Percentiles rank a stretch among this genome's conserved stretches.
phyloP scores from a whole-genome alignment of 2,113 vertebrate species.

The Calyptommatus sinebrachiatus region DNA sequence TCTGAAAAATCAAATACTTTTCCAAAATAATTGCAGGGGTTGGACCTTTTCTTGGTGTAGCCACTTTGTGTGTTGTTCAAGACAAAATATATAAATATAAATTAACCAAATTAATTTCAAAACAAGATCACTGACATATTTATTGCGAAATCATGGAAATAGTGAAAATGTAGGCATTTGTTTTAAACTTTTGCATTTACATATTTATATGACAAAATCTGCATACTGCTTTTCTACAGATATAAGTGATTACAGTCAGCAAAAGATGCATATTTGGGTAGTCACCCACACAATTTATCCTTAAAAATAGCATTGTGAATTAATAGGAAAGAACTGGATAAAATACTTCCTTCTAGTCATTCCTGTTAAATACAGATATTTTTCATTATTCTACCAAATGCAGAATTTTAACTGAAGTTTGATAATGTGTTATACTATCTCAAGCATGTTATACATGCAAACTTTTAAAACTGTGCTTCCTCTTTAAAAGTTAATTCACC shows the following conservation, averaged over 20 bases:
- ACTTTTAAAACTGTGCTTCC: background rate
- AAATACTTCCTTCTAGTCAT: background rate
- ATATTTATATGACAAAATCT: constrained; percentile 12
- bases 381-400: constrained; percentile 15
- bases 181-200: background rate
- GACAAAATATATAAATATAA: no score
- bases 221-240: background rate
- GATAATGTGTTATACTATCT: background rate
- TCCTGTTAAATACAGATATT: background rate
- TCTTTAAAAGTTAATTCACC: background rate
- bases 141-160: background rate
- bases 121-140: background rate
- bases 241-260: background rate
- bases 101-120: background rate
- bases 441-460: constrained; percentile 5
- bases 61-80: no score
- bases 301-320: background rate
- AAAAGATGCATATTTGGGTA: constrained; percentile 1
- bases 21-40: no score
- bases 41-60: no score
- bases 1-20: background rate
- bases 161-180: background rate
- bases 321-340: constrained; percentile 17
- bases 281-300: background rate
- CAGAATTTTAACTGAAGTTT: constrained; percentile 8